Evolutionary conservation across 2,888 invertebrate species (phyloP).

Genomic region (Leptogaster cylindrica): DNA sequence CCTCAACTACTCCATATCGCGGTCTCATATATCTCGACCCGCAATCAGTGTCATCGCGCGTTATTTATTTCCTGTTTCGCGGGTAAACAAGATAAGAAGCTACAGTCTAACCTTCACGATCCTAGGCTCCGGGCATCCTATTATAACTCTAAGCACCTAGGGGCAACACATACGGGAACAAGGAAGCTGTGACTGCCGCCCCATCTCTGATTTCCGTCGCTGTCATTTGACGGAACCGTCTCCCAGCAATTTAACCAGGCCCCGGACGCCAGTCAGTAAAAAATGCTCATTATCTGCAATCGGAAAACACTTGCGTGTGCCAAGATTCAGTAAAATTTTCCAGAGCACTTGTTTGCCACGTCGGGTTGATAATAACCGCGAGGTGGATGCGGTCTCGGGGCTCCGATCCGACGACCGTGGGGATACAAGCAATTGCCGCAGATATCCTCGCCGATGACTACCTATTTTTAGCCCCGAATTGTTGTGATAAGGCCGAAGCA

Average conservation of each 20-base stretch:
- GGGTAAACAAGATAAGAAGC: constrained; percentile 37
- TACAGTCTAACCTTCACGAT: constrained; percentile 28
- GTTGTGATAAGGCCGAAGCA: constrained; percentile 15
- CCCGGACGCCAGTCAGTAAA: background rate
- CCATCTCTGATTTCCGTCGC: background rate
- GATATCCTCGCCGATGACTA: constrained; percentile 14
- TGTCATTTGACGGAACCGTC: no score
- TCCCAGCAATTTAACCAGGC: background rate
- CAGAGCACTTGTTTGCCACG: constrained; percentile 35
- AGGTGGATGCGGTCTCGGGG: background rate
- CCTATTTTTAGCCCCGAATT: constrained; percentile 35
- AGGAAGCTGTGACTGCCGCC: background rate
- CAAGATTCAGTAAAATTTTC: constrained; percentile 32
- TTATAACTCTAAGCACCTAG: constrained; percentile 9
- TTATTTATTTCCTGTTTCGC: constrained; percentile 40
- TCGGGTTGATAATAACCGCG: constrained; percentile 9
- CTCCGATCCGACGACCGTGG: background rate
- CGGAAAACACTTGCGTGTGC: constrained; percentile 39
- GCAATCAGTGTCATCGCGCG: constrained; percentile 39
- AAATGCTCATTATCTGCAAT: constrained; percentile 19
- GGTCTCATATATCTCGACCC: constrained; percentile 33
- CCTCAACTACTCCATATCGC: constrained; percentile 29
- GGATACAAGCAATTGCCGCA: constrained; percentile 15
- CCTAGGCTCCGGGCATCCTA: background rate
- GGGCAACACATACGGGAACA: background rate